phyloP scores from a whole-genome alignment of 2,888 invertebrate species.

The Seira sanloemensis region DNA sequence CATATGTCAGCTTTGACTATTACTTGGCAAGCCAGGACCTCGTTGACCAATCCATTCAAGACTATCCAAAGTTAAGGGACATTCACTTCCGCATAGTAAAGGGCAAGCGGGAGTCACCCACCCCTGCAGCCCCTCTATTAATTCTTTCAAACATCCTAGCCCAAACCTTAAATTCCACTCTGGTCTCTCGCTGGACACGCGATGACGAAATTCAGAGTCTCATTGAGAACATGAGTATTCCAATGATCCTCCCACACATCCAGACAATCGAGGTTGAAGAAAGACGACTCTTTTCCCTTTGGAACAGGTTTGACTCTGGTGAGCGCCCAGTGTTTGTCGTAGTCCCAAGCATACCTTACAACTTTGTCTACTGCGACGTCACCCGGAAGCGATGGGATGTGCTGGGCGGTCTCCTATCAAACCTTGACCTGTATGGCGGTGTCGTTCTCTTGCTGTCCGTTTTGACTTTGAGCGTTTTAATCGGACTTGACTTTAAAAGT shows the following conservation, averaged over 20 bases:
- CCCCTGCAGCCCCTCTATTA: too few relatives aligned
- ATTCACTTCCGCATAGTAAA: too few relatives aligned
- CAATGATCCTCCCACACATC: background rate
- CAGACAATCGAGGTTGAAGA: background rate
- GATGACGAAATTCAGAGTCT: background rate
- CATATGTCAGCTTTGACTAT: too few relatives aligned
- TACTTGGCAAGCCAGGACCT: too few relatives aligned
- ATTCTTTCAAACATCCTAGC: too few relatives aligned
- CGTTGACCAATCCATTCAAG: too few relatives aligned
- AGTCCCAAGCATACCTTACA: background rate
- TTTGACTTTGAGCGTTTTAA: background rate
- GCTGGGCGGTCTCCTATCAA: background rate
- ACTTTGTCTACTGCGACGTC: constrained; percentile 18
- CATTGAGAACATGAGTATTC: background rate
- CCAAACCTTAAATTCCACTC: too few relatives aligned
- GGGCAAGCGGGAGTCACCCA: too few relatives aligned
- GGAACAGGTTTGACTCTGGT: background rate
- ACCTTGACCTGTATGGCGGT: background rate
- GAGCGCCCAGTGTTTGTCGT: background rate
- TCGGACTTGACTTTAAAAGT: background rate
- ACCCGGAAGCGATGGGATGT: background rate
- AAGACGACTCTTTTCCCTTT: background rate
- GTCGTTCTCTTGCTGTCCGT: background rate
- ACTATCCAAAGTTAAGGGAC: too few relatives aligned
- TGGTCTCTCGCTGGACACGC: background rate